Conservation (phyloP, 2,113 vertebrate species). For the Mormyrus iriodes region DNA sequence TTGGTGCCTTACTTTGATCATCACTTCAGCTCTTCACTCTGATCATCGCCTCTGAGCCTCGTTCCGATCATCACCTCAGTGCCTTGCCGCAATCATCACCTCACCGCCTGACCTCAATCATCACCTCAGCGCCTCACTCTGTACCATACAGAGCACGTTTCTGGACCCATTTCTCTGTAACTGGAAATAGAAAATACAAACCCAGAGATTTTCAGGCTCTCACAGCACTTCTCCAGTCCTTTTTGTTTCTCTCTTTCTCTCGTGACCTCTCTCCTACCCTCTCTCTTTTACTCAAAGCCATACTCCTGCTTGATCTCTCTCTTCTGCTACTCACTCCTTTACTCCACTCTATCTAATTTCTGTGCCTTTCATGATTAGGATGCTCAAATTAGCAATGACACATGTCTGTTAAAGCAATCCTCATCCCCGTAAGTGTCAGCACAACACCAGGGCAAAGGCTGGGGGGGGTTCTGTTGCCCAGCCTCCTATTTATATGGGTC, state of each 20-base stretch:
- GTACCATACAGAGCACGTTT: neutral
- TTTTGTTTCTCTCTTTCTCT: neutral
- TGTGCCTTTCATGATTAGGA: neutral
- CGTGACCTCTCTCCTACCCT: neutral
- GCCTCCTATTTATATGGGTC: neutral
- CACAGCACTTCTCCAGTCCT: neutral
- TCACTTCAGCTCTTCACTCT: too few relatives aligned
- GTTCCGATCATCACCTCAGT: neutral
- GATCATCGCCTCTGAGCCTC: too few relatives aligned
- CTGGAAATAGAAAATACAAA: neutral
- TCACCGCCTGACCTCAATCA: neutral
- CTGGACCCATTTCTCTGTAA: neutral
- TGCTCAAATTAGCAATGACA: constrained; percentile 21
- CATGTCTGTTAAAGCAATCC: neutral
- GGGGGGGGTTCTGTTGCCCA: neutral
- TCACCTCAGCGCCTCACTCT: neutral
- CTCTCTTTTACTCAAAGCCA: neutral
- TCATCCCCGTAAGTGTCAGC: neutral
- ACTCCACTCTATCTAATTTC: neutral
- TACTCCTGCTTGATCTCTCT: neutral
- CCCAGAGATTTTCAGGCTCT: neutral
- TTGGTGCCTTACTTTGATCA: too few relatives aligned
- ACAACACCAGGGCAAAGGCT: neutral
- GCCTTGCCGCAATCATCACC: neutral
- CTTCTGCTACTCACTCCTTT: neutral